A percentile compares a stretch with the other conserved stretches of the same genome.
Evolutionary conservation across 1,140 invertebrate species (phyloP).

Genomic region (Drosophila prosaltans): DNA sequence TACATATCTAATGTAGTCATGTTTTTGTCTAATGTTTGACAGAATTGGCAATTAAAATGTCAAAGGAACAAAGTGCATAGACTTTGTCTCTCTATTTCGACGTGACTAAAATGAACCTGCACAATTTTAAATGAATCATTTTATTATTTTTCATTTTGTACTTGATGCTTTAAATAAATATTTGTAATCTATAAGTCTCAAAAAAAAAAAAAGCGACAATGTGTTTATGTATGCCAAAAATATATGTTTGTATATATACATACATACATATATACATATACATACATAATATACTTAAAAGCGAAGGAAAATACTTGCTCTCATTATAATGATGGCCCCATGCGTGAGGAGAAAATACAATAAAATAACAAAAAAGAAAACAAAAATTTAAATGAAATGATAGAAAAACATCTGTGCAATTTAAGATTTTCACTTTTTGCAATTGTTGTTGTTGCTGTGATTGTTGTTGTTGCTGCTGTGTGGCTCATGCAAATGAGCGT

Average conservation of each 20-base stretch:
- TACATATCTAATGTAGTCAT: slow-evolving; percentile 11
- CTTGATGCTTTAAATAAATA: slow-evolving; percentile 46
- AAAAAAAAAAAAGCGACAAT: slow-evolving; percentile 20
- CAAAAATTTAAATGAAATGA: slow-evolving; percentile 46
- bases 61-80: slow-evolving; percentile 32
- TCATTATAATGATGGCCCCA: slow-evolving; percentile 46
- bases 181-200: slow-evolving; percentile 15
- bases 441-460: slow-evolving; percentile 16
- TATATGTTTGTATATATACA: neutral
- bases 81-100: neutral
- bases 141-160: slow-evolving; percentile 31
- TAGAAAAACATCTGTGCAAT: slow-evolving; percentile 58
- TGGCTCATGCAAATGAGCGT: slow-evolving; percentile 73
- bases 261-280: slow-evolving; percentile 4
- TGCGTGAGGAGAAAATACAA: slow-evolving; percentile 55
- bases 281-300: slow-evolving; percentile 17
- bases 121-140: slow-evolving; percentile 50
- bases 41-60: slow-evolving; percentile 70
- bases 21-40: slow-evolving; percentile 54
- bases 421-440: slow-evolving; percentile 68
- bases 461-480: slow-evolving; percentile 24
- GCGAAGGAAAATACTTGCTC: slow-evolving; percentile 15
- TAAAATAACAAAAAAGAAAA: slow-evolving; percentile 23
- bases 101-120: slow-evolving; percentile 46
- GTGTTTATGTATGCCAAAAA: neutral